Percentiles rank a stretch among this genome's conserved stretches.
Conservation (phyloP, 2,888 invertebrate genomes). For the Mythimna albipuncta region DNA sequence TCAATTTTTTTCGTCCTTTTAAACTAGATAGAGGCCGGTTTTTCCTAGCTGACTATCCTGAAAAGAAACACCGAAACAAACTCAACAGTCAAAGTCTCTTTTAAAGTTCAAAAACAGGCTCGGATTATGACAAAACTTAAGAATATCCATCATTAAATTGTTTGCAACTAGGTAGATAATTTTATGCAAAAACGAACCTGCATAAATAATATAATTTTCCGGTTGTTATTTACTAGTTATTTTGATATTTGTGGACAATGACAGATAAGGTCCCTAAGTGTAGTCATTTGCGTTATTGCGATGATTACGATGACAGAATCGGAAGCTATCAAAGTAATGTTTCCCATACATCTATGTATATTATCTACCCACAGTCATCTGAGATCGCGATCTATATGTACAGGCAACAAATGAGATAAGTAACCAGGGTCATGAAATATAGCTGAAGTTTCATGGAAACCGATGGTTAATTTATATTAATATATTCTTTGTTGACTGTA, state of each 20-base stretch:
- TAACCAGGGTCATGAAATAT: too few relatives aligned
- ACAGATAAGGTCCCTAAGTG: slow-evolving; percentile 9
- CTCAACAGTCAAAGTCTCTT: too few relatives aligned
- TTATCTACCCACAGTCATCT: background rate
- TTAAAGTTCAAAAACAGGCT: background rate
- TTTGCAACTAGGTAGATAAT: background rate
- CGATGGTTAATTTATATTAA: too few relatives aligned
- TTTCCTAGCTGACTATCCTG: too few relatives aligned
- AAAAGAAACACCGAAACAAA: too few relatives aligned
- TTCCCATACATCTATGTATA: slow-evolving; percentile 11
- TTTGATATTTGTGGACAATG: slow-evolving; percentile 25
- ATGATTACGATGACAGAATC: slow-evolving; percentile 28
- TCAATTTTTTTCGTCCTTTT: too few relatives aligned
- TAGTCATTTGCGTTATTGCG: slow-evolving; percentile 36
- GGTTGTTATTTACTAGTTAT: slow-evolving; percentile 20
- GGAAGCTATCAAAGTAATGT: slow-evolving; percentile 10
- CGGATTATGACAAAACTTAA: background rate
- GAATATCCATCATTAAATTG: background rate
- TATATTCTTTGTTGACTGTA: too few relatives aligned
- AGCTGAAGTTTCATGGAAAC: too few relatives aligned
- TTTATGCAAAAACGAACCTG: background rate
- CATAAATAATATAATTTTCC: slow-evolving; percentile 13
- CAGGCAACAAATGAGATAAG: too few relatives aligned
- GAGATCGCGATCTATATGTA: background rate
- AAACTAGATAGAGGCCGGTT: too few relatives aligned